phyloP scores from a whole-genome alignment of 2,113 vertebrate species.

The Ondatra zibethicus region DNA sequence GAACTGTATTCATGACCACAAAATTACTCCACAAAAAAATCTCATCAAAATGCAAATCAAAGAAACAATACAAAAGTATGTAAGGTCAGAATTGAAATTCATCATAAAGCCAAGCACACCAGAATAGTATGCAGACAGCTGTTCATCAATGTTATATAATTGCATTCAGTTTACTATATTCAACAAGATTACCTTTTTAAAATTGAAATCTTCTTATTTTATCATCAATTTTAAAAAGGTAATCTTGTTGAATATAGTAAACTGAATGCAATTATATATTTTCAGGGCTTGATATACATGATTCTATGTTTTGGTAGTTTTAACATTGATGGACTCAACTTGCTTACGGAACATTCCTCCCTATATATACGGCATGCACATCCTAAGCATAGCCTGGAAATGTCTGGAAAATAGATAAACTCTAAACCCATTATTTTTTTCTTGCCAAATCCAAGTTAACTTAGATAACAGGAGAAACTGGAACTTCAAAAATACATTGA shows the following conservation, averaged over 20 bases:
- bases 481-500: not conserved
- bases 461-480: not conserved
- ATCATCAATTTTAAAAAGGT: not conserved
- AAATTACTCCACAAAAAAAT: not conserved
- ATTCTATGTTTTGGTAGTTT: too few species aligned
- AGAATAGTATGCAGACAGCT: not conserved
- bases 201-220: too few species aligned
- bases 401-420: not conserved
- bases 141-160: not conserved
- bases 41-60: not conserved
- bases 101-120: not conserved
- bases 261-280: not conserved
- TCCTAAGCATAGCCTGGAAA: not conserved
- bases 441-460: not conserved
- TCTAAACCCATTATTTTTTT: not conserved
- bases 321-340: not conserved
- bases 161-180: not conserved
- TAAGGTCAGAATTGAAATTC: not conserved
- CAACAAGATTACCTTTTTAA: not conserved
- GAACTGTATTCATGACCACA: not conserved
- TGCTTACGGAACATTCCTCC: not conserved
- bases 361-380: not conserved
- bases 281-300: too few species aligned
- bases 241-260: not conserved
- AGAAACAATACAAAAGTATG: not conserved